Evolutionary conservation across 1,140 invertebrate species (phyloP).

Genomic region (Catajapyx aquilonaris): DNA sequence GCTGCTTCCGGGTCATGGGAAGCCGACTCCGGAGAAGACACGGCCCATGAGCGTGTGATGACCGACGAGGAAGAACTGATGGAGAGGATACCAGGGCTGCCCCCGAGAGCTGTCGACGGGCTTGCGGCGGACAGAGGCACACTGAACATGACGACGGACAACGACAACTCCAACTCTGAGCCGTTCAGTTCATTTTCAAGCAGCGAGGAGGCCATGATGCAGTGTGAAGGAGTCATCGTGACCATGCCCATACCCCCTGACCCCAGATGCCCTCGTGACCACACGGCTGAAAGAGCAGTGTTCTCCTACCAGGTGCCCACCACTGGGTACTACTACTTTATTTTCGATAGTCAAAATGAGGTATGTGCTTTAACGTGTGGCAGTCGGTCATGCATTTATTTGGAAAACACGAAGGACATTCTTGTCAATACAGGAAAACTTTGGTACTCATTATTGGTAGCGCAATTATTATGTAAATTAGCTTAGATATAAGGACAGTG

Average conservation of each 20-base stretch:
- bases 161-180: constrained; percentile 47
- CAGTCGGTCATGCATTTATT: no score
- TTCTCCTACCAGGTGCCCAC: constrained; percentile 30
- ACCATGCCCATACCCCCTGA: constrained; percentile 44
- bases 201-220: constrained; percentile 47
- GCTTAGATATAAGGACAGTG: no score
- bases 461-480: no score
- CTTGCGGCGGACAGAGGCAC: constrained; percentile 34
- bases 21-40: no score
- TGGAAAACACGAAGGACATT: no score
- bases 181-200: constrained; percentile 58
- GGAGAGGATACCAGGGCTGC: not conserved
- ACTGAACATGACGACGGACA: constrained; percentile 32
- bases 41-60: no score
- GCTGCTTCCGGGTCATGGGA: no score
- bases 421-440: no score
- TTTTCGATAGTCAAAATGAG: constrained; percentile 62
- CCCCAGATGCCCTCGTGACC: constrained; percentile 23
- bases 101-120: constrained; percentile 21
- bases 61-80: no score
- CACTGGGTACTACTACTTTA: constrained; percentile 60
- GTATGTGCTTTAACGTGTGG: no score
- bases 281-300: constrained; percentile 13
- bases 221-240: constrained; percentile 47
- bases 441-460: no score